Evolutionary conservation across 2,797 vertebrate species (phyloP).

Genomic region (Falco concolor): DNA sequence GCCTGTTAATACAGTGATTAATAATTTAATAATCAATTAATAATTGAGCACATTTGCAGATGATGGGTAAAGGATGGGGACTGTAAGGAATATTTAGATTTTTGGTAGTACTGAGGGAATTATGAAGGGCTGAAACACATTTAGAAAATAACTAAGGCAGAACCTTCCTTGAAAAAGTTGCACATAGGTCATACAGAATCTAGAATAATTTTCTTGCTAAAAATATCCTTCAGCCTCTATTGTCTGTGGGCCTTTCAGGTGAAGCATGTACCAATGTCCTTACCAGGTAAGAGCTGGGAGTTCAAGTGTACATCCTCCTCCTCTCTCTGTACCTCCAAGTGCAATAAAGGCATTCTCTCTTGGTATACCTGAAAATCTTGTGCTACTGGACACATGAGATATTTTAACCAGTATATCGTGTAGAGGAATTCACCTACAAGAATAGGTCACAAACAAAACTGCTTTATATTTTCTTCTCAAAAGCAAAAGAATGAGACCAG

Average conservation of each 20-base stretch:
- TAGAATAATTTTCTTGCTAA: not conserved
- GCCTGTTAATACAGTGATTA: not conserved
- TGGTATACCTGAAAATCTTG: not conserved
- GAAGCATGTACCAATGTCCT: not conserved
- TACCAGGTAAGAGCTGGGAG: not conserved
- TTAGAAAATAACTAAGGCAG: not conserved
- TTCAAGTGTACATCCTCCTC: not conserved
- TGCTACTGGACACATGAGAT: not conserved
- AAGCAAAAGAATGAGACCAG: slow-evolving; percentile 6
- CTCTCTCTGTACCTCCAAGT: not conserved
- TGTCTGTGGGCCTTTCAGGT: not conserved
- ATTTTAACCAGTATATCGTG: not conserved
- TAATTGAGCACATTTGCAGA: slow-evolving; percentile 24
- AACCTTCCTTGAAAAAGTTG: not conserved
- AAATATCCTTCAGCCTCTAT: not conserved
- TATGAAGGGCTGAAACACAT: not conserved
- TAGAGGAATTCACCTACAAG: not conserved
- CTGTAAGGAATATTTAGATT: not conserved
- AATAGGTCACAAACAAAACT: not conserved
- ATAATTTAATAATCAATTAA: slow-evolving; percentile 36
- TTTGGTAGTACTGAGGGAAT: not conserved
- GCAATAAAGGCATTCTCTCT: not conserved
- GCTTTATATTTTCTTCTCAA: not conserved
- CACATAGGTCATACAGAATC: not conserved
- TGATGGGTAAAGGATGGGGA: not conserved